A percentile compares a stretch with the other conserved stretches of the same genome.
These are phyloP conservation scores for Upupa epops DNA, from an alignment of 2,113 vertebrate genomes.

Conservation along the genomic window DNA sequence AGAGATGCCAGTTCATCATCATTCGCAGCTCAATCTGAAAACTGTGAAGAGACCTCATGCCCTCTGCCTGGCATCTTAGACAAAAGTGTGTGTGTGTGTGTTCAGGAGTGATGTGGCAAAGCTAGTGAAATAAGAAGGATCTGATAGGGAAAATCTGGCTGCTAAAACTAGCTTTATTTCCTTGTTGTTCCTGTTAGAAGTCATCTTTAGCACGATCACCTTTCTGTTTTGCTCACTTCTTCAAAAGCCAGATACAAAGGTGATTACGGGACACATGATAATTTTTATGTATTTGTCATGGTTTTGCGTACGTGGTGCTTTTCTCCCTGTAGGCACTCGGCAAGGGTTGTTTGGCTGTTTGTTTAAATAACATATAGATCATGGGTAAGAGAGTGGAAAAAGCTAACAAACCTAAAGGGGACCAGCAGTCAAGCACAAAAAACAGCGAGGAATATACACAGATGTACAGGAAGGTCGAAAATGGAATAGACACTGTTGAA, in stretches of 20 bases:
- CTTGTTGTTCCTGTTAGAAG: not conserved
- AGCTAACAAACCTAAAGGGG: not conserved
- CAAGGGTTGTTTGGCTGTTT: not conserved
- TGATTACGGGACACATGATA: not conserved
- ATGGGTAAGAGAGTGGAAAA: not conserved
- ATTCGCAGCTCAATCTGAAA: not conserved
- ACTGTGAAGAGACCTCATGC: accelerated
- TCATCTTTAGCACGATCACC: not conserved
- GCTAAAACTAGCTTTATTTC: not conserved
- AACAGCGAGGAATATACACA: not conserved
- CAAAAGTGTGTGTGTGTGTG: accelerated
- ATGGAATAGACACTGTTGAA: conserved; percentile 27
- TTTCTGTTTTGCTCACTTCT: not conserved
- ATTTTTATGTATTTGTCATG: not conserved
- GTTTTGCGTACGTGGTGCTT: not conserved
- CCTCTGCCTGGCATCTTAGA: not conserved
- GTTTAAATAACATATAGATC: not conserved
- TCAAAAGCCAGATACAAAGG: not conserved
- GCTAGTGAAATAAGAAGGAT: not conserved
- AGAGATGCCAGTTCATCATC: accelerated
- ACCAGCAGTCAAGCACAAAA: not conserved
- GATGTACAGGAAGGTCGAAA: conserved; percentile 3
- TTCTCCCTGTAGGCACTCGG: not conserved
- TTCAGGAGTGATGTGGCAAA: not conserved
- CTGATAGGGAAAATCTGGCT: not conserved